A percentile compares a stretch with the other conserved stretches of the same genome.
These are phyloP conservation scores for Triplophysa dalaica DNA, from an alignment of 2,113 vertebrate genomes.

Conservation along the genomic window DNA sequence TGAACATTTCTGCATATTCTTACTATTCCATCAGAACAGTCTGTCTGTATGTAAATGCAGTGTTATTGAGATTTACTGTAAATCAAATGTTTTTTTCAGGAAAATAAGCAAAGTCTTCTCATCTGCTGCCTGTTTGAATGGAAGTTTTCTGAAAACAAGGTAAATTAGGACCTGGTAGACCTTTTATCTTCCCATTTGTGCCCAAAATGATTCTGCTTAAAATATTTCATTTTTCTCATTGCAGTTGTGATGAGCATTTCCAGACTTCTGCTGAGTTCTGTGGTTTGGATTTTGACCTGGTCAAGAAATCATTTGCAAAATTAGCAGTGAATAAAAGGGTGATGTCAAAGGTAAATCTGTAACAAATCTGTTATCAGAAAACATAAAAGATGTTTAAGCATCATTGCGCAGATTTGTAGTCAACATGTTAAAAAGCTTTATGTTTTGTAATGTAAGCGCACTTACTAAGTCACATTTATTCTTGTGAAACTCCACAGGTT, in stretches of 20 bases:
- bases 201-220: neutral
- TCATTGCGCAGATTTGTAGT: too few species aligned
- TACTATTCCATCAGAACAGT: too few species aligned
- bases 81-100: slow-evolving; percentile 38
- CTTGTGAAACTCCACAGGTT: slow-evolving; percentile 42
- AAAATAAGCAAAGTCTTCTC: slow-evolving; percentile 55
- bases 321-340: slow-evolving; percentile 42
- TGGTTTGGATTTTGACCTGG: slow-evolving; percentile 56
- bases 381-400: too few species aligned
- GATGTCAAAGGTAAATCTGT: slow-evolving; percentile 56
- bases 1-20: too few species aligned
- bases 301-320: slow-evolving; percentile 49
- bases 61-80: too few species aligned
- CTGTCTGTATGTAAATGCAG: too few species aligned
- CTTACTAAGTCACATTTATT: too few species aligned
- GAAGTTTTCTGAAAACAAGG: slow-evolving; percentile 59
- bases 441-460: too few species aligned
- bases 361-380: neutral
- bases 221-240: neutral
- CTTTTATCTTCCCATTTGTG: neutral
- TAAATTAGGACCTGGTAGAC: slow-evolving; percentile 5
- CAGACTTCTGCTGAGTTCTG: slow-evolving; percentile 38
- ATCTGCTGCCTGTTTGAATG: slow-evolving; percentile 58
- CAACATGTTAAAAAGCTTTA: too few species aligned
- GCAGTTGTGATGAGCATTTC: slow-evolving; percentile 51